Evolutionary conservation across 1,140 invertebrate genomes (phyloP).

Genomic region (Drosophila paulistorum): DNA sequence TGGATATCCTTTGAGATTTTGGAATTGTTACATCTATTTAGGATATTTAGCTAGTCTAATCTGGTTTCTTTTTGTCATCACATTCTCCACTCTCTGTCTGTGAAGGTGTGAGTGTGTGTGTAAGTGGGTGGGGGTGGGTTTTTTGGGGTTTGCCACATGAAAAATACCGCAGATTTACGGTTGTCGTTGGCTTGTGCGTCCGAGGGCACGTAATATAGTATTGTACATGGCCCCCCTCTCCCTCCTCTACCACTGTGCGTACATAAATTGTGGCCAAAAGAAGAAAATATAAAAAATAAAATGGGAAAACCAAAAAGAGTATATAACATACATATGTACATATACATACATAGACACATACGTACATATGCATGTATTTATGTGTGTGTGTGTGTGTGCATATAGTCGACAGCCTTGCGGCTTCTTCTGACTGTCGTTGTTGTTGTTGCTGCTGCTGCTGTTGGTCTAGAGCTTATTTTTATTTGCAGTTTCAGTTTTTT

Average conservation of each 20-base stretch:
- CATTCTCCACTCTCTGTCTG: neutral
- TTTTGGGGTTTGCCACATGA: conserved; percentile 51
- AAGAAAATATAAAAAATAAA: conserved; percentile 2
- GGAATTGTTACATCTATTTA: neutral
- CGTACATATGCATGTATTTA: too few relatives aligned
- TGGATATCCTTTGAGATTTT: too few relatives aligned
- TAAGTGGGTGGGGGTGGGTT: conserved; percentile 1
- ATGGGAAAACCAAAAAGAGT: conserved; percentile 10
- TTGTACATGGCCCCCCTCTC: conserved; percentile 17
- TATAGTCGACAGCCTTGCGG: neutral
- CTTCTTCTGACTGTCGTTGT: neutral
- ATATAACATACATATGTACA: neutral
- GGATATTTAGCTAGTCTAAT: neutral
- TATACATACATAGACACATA: neutral
- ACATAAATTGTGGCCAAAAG: conserved; percentile 33
- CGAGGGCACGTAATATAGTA: conserved; percentile 72
- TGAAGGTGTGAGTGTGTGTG: neutral
- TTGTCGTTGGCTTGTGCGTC: conserved; percentile 63
- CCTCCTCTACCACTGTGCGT: conserved; percentile 2
- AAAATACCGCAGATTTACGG: conserved; percentile 78
- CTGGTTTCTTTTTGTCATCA: neutral
- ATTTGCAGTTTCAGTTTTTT: conserved; percentile 74
- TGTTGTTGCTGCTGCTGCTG: conserved; percentile 26
- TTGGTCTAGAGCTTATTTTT: conserved; percentile 58
- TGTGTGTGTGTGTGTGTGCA: neutral